Evolutionary conservation across 2,888 invertebrate species (phyloP).

Genomic region (Panopea generosa): DNA sequence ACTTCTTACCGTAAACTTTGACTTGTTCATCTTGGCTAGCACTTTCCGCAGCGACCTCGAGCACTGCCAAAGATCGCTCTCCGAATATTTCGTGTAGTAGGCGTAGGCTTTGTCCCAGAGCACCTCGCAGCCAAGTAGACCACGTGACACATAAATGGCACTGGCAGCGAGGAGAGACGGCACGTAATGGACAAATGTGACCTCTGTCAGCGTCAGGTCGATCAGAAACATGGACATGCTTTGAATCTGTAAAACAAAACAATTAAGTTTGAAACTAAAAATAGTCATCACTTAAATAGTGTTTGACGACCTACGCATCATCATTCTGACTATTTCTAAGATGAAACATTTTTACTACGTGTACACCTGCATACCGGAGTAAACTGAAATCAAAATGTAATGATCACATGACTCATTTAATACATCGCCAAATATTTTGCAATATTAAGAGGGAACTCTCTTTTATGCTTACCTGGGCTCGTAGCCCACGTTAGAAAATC

Average conservation of each 20-base stretch:
- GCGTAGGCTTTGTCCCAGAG: slow-evolving; percentile 69
- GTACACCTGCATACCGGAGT: too few relatives aligned
- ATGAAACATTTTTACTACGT: too few relatives aligned
- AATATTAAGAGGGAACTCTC: too few relatives aligned
- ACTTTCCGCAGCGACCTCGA: slow-evolving; percentile 60
- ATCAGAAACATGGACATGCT: slow-evolving; percentile 72
- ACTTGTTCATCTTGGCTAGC: slow-evolving; percentile 48
- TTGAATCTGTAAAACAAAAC: slow-evolving; percentile 51
- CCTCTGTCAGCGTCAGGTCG: slow-evolving; percentile 70
- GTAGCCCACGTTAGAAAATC: too few relatives aligned
- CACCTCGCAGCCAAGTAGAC: slow-evolving; percentile 50
- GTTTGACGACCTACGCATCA: too few relatives aligned
- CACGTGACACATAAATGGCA: slow-evolving; percentile 73
- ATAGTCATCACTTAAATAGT: not conserved
- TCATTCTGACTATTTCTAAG: too few relatives aligned
- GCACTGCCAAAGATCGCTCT: slow-evolving; percentile 63
- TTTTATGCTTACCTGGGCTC: too few relatives aligned
- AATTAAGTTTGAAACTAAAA: too few relatives aligned
- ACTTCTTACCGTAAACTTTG: slow-evolving; percentile 46
- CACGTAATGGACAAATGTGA: slow-evolving; percentile 64
- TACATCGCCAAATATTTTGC: too few relatives aligned
- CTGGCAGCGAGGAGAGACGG: slow-evolving; percentile 75
- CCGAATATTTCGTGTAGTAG: slow-evolving; percentile 74
- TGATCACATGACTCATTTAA: too few relatives aligned
- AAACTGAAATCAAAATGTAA: not conserved